Percentiles rank a stretch among this genome's conserved stretches.
Conservation (phyloP, 1,140 invertebrate species). For the Temnothorax longispinosus region DNA sequence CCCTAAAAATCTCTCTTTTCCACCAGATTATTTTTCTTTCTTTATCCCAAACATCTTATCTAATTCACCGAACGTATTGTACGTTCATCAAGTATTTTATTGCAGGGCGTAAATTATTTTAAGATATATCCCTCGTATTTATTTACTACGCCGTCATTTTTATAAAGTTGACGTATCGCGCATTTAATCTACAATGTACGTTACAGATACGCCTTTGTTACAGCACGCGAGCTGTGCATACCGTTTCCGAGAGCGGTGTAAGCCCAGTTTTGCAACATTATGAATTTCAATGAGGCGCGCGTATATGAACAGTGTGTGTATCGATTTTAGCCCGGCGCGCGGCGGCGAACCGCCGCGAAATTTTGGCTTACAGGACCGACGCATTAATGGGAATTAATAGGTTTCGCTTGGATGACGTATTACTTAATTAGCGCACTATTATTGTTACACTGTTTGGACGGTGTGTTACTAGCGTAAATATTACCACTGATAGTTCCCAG, state of each 20-base stretch:
- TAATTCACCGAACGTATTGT: neutral
- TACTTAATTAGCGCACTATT: constrained; percentile 29
- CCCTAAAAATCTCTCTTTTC: neutral
- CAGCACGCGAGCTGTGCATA: constrained; percentile 24
- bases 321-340: constrained; percentile 19
- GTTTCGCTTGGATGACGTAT: neutral
- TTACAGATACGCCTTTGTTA: constrained; percentile 41
- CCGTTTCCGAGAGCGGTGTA: constrained; percentile 32
- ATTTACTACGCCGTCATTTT: neutral
- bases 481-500: neutral
- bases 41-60: neutral
- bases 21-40: too few species aligned
- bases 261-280: constrained; percentile 53
- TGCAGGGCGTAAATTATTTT: neutral
- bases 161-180: constrained; percentile 22
- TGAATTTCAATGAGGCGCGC: constrained; percentile 46
- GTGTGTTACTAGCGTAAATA: neutral
- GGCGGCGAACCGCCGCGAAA: constrained; percentile 18
- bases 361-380: constrained; percentile 25
- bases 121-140: neutral
- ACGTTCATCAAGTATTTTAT: neutral
- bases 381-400: constrained; percentile 27
- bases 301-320: neutral
- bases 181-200: constrained; percentile 22
- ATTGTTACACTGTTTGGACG: neutral